Conservation (phyloP, 2,888 invertebrate genomes). For the Lasioglossum morio region DNA sequence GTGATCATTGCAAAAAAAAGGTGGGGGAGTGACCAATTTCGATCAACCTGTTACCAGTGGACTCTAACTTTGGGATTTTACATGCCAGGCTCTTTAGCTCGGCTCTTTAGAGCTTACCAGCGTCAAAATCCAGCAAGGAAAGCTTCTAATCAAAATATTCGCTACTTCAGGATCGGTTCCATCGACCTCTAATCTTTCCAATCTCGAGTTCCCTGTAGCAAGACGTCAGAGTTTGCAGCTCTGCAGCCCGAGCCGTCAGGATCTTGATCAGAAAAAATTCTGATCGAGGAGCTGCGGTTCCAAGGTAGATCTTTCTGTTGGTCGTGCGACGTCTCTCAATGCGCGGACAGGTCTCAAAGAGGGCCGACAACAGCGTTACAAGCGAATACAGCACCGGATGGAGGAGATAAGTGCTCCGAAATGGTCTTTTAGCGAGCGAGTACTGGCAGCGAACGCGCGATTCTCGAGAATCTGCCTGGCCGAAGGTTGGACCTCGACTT, state of each 20-base stretch:
- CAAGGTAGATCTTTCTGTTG: neutral
- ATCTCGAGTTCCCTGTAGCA: neutral
- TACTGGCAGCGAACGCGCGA: conserved; percentile 16
- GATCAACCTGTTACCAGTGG: neutral
- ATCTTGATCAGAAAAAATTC: neutral
- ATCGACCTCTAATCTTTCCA: too few species aligned
- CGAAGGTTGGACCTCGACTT: conserved; percentile 7
- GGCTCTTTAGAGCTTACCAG: neutral
- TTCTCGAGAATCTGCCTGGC: conserved; percentile 22
- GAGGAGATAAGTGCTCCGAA: conserved; percentile 12
- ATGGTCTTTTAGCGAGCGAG: conserved; percentile 4
- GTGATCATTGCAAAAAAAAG: neutral
- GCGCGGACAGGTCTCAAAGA: neutral
- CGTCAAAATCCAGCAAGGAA: neutral
- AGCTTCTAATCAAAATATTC: neutral
- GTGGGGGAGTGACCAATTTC: neutral
- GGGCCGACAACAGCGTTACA: neutral
- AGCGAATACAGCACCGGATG: neutral
- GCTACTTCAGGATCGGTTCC: neutral
- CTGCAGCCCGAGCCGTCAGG: too few species aligned
- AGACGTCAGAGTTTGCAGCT: neutral
- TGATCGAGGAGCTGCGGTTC: neutral
- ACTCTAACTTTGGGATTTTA: neutral
- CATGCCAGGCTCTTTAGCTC: neutral
- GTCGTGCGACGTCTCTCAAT: neutral